Evolutionary conservation across 2,888 invertebrate genomes (phyloP), one percentile per base, ranked within the genome.

Genomic region (Stegana nigrithorax): DNA sequence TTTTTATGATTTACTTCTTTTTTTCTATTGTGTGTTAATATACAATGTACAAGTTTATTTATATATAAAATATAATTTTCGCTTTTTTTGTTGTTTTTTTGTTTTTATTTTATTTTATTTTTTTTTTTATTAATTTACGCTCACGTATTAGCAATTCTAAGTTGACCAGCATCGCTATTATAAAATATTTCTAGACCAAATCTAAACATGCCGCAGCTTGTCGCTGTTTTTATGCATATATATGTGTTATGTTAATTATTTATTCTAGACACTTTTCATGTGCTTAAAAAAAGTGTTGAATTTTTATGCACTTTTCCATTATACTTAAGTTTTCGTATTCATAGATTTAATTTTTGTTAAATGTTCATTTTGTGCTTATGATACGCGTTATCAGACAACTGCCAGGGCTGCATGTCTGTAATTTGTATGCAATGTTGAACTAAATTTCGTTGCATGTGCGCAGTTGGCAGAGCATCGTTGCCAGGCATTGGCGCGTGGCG

Each of bases 81-180:
- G n/a, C 21, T 59, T 44, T 19, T n/a, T 17, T 17, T 19, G 21
- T 45, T 21, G 2, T 39, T 23, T 63, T 50, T 17, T 27, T 53
- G 23, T 59, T 8, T 23, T 51, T 58, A 21, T 57, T 68, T 70
- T 69, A 61, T 70, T 67, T 62, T 42, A 44, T 29, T 14, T 51
- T 42, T 26, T 25, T 61, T 60, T 32, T 26, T 51, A 29, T 26
- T 51, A 14, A 29, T 39, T 8, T 39, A 39, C 39, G 17, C 14
- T 36, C 10, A 36, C 17, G 27, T 26, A 36, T 59, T 36, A 59
- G 59, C 59, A 59, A 50, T 50, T 62, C 62, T 62, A 62, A 59
- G 59, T 76, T 76, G 76, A 76, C 76, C 76, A 76, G 76, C 79
- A 80, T 79, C 78, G 78, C 71, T 78, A 66, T 60, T 55, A 12